Evolutionary conservation across 2,113 vertebrate species (phyloP), one percentile per base, ranked within the genome.

Genomic region (Cebidichthys violaceus): DNA sequence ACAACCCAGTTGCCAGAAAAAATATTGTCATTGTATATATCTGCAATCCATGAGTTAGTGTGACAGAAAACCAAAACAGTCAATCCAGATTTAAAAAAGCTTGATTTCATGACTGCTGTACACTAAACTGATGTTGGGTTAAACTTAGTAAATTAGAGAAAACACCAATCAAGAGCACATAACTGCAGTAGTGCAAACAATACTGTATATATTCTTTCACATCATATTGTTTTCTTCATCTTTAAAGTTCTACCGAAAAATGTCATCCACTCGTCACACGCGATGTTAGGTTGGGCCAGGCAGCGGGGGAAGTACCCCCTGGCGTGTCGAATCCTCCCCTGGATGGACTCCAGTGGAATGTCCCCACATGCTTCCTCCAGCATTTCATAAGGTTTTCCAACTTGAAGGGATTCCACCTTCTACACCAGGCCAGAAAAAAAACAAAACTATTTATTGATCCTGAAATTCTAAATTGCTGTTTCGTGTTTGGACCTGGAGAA

Each of bases 281-380:
- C 83, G 6, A 86, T 83, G 73, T 72, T 10, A 18, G 55, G 29
- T 18, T 31, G 57, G 62, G 60, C 45, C 73, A 65, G 78, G 85
- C 61, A 31, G 52, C 9, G 22, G 37, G 72, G 77, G 77, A 81
- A 35, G 60, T 50, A 70, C 69, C 31, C 81, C 77, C 83, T 6
- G 81, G 85, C 14, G 55, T n/a, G 77, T 73, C 0, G 3, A 85
- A 88, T 82, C 85, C 70, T 77, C 57, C n/a, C 52, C 68, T 80
- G 88, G 86, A 87, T 61, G 11, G 55, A 71, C 73, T 89, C 75
- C 79, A 78, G 72, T 83, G 89, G 91, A 92, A 92, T 87, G 89
- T 90, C 86, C 75, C 70, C 15, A 27, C 87, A 75, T 59, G 74
- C 50, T 80, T 88, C 66, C 84, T 84, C 4, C 17, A 43, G 76